Evolutionary conservation across 2,797 vertebrate species (phyloP), one percentile per base, ranked within the genome.

Genomic region (Menidia menidia): DNA sequence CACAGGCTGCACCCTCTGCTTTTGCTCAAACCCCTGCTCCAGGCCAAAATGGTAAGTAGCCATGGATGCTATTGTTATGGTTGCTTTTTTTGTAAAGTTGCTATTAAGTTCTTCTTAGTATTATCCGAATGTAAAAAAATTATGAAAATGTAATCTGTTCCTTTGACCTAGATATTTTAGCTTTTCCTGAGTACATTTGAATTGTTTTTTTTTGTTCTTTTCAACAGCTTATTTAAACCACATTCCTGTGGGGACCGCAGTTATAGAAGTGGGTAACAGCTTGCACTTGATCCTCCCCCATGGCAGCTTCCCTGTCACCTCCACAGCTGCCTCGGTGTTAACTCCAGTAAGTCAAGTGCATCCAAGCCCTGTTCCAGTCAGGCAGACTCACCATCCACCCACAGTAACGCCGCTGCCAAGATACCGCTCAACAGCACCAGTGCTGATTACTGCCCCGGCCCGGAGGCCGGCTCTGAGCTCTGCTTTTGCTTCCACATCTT

Each of bases 251-350:
- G 93, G 90, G 64, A 67, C 90, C 2, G 63, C 93, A 4, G 70
- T 92, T n/a, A 80, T 95, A 0, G 87, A 90, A 16, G 81, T 93
- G 56, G 93, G 89, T 30, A 78, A 89, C 73, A 92, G 88, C 76
- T 65, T 95, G 67, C 94, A 93, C 56, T 71, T 95, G 47, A 92
- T 95, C 63, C 86, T 95, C 6, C 93, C 94, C 15, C 89, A 93
- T n/a, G 87, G 90, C 4, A 55, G 80, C 33, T 87, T 92, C 68
- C 83, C 94, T 2, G 44, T 86, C 33, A 65, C 86, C 7, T 76
- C 90, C 51, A 77, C 87, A 15, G 61, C 89, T 8, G 58, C 83
- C 2, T 56, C 89, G 0, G 59, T 88, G 43, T 43, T 90, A 16
- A 89, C 86, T 7, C 89, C 93, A 1, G 61, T 92, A 39, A 58